A percentile compares a stretch with the other conserved stretches of the same genome.
Conservation (phyloP, 2,797 vertebrate species). For the Pseudopleuronectes americanus region DNA sequence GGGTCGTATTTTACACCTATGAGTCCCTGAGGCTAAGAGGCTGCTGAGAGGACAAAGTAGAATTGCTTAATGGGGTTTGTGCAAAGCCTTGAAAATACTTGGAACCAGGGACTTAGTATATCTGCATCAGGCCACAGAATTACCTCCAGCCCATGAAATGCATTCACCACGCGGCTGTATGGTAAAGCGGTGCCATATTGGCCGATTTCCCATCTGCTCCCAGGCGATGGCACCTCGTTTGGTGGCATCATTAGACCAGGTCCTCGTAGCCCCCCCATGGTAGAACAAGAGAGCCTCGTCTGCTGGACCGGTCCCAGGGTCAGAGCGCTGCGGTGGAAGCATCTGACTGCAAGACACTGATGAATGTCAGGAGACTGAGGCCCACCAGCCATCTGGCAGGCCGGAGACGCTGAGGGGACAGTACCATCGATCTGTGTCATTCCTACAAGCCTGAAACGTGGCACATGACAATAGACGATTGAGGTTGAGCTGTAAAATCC, state of each 20-base stretch:
- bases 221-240: slow-evolving; percentile 58
- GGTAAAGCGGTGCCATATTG: slow-evolving; percentile 55
- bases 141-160: slow-evolving; percentile 42
- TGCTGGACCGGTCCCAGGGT: slow-evolving; percentile 63
- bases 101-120: not conserved
- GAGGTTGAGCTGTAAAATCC: not conserved
- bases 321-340: slow-evolving; percentile 67
- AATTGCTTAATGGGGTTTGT: slow-evolving; percentile 40
- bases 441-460: slow-evolving; percentile 47
- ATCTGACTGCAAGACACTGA: slow-evolving; percentile 80
- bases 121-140: slow-evolving; percentile 27
- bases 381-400: slow-evolving; percentile 75
- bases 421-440: slow-evolving; percentile 75
- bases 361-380: slow-evolving; percentile 76
- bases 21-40: slow-evolving; percentile 6
- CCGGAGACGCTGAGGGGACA: slow-evolving; percentile 63
- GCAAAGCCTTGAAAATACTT: slow-evolving; percentile 32
- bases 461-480: slow-evolving; percentile 35
- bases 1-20: slow-evolving; percentile 41
- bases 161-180: slow-evolving; percentile 54
- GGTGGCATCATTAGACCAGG: slow-evolving; percentile 71
- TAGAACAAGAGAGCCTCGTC: slow-evolving; percentile 37
- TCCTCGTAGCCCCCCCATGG: slow-evolving; percentile 25
- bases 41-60: slow-evolving; percentile 22
- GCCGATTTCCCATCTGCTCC: slow-evolving; percentile 53